phyloP scores from a whole-genome alignment of 2,113 vertebrate genomes.

The Oryzias curvinotus region DNA sequence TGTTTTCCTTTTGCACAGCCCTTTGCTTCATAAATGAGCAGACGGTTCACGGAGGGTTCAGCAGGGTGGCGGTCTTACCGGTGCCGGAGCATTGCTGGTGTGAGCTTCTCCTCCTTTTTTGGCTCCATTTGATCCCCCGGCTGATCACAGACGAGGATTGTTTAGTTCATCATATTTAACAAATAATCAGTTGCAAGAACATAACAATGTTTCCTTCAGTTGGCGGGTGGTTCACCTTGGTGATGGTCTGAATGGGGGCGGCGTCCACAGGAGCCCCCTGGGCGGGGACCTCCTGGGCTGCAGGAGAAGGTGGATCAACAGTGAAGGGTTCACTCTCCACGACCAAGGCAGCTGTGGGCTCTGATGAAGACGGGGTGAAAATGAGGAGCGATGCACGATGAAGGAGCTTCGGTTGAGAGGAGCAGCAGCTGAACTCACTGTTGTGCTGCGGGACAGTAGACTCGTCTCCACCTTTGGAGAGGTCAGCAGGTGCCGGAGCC shows the following conservation, averaged over 20 bases:
- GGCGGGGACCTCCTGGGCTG: slow-evolving; percentile 24
- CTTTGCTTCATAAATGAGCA: no score
- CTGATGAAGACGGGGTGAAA: slow-evolving; percentile 27
- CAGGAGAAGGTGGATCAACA: slow-evolving; percentile 58
- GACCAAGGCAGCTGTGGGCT: slow-evolving; percentile 71
- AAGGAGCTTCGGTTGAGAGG: neutral
- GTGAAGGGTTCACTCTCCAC: slow-evolving; percentile 53
- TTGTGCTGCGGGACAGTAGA: slow-evolving; percentile 61
- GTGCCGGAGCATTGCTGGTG: slow-evolving; percentile 68
- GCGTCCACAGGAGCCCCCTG: slow-evolving; percentile 25
- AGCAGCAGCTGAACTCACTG: slow-evolving; percentile 60
- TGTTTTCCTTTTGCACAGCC: neutral
- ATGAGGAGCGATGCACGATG: slow-evolving; percentile 17
- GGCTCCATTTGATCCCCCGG: slow-evolving; percentile 47
- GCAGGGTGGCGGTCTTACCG: slow-evolving; percentile 54
- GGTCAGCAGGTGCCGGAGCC: slow-evolving; percentile 29
- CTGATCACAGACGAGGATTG: slow-evolving; percentile 28
- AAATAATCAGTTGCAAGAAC: no score
- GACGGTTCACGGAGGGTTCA: neutral
- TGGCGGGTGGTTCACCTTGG: neutral
- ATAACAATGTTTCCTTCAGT: no score
- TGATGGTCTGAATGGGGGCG: slow-evolving; percentile 9
- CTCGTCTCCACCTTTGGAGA: slow-evolving; percentile 50
- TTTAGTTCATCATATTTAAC: neutral
- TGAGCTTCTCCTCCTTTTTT: slow-evolving; percentile 61